Evolutionary conservation across 2,888 invertebrate species (phyloP).

Genomic region (Nymphalis polychloros): DNA sequence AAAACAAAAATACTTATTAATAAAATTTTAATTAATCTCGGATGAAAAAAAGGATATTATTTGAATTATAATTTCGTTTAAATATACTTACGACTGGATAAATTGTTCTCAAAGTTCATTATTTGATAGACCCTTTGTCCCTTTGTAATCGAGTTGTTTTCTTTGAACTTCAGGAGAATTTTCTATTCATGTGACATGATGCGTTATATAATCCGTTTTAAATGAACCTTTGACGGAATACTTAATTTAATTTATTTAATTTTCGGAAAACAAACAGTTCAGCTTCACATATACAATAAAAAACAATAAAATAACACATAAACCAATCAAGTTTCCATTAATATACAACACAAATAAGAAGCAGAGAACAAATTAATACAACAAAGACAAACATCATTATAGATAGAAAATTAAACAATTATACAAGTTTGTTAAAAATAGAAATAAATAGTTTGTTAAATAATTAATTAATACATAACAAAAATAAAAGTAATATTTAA

Average conservation of each 20-base stretch:
- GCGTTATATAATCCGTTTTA: background rate
- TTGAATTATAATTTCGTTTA: background rate
- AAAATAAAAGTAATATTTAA: no score
- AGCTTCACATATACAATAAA: no score
- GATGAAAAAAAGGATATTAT: background rate
- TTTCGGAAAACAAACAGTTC: no score
- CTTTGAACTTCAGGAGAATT: background rate
- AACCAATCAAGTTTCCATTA: no score
- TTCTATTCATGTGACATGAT: slow-evolving; percentile 4
- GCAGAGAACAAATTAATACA: no score
- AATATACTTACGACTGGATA: background rate
- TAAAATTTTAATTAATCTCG: background rate
- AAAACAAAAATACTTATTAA: background rate
- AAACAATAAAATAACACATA: no score
- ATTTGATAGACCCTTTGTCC: slow-evolving; percentile 12
- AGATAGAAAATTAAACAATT: no score
- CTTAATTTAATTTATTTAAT: background rate
- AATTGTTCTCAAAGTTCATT: background rate
- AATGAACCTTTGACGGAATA: background rate
- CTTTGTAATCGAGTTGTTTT: slow-evolving; percentile 10
- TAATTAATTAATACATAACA: no score
- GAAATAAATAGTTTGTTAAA: no score
- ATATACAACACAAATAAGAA: no score
- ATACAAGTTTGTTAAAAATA: no score
- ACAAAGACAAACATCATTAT: no score